Evolutionary conservation across 2,113 vertebrate species (phyloP), one percentile per base, ranked within the genome.

Genomic region (Gallinago jamesoni): DNA sequence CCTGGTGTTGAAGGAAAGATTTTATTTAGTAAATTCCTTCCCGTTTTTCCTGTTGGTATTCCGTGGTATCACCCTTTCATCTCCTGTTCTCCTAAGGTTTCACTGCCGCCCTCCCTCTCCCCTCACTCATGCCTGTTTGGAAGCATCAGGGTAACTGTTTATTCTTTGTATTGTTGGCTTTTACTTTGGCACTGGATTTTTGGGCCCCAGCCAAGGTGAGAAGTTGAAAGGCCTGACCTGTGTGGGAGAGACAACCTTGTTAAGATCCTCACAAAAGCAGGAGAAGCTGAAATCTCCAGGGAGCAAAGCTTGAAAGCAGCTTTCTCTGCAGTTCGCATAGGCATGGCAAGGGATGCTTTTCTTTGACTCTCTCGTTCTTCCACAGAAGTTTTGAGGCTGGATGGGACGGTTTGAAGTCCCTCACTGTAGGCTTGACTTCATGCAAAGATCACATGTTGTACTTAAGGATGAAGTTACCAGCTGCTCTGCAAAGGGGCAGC

Each of bases 381-480:
- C 50, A 52, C 12, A 57, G 45, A 66, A 69, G 14, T 24, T 37
- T 56, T 84, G 45, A 74, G 64, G 48, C 13, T 9, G 11, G 13
- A 33, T 16, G 33, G 33, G 18, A 35, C 4, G 30, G 33, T 7
- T 28, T 66, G n/a, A 80, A 94, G 33, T 81, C 33, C 12, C 9
- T 77, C 3, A 30, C 30, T 47, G 41, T 10, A 53, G 48, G 6
- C 9, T 63, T 63, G 47, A 47, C 10, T 69, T 60, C 6, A 18
- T 39, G 47, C 7, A 66, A n/a, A 28, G 59, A 59, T 15, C 12
- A 10, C 8, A 2, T 0, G 0, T 10, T 70, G 30, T 80, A 17
- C n/a, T 80, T 9, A 28, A 41, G 14, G 69, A 31, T 17, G 25
- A 75, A 90, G 69, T 28, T n/a, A 52, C 16, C 41, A 84, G n/a